Conservation (phyloP, 1,140 invertebrate species). For the Drosophila sechellia region DNA sequence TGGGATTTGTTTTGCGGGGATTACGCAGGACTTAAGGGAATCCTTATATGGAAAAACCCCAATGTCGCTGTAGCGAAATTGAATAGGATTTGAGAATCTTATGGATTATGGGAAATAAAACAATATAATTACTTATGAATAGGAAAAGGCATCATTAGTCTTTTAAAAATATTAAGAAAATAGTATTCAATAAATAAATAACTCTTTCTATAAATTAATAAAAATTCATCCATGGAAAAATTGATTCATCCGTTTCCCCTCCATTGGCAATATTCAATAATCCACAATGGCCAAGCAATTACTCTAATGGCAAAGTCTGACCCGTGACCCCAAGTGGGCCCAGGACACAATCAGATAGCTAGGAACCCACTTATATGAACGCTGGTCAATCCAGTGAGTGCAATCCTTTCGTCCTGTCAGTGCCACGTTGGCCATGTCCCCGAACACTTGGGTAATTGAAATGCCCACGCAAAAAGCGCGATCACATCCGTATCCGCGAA, state of each 20-base stretch:
- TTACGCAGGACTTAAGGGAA: constrained; percentile 1
- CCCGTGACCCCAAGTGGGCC: constrained; percentile 9
- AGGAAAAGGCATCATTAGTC: too few species aligned
- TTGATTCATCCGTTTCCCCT: constrained; percentile 7
- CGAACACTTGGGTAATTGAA: constrained; percentile 70
- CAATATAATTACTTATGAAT: too few species aligned
- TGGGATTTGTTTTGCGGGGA: constrained; percentile 7
- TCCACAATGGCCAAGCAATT: constrained; percentile 45
- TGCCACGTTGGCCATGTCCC: constrained; percentile 61
- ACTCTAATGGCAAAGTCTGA: constrained; percentile 53
- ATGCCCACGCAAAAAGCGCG: constrained; percentile 58
- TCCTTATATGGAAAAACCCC: not conserved
- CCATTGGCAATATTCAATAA: constrained; percentile 28
- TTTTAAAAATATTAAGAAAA: not conserved
- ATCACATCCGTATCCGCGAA: constrained; percentile 19
- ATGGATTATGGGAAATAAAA: not conserved
- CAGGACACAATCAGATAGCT: constrained; percentile 51
- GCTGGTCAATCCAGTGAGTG: constrained; percentile 35
- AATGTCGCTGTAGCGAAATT: not conserved
- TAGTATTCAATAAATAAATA: not conserved
- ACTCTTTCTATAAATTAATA: not conserved
- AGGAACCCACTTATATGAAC: constrained; percentile 10
- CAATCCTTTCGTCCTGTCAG: constrained; percentile 29
- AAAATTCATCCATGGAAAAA: not conserved
- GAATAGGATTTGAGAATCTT: not conserved